Base-by-base conservation (phyloP, 2,113 vertebrate genomes). In the Apistogramma diplotaenia region DNA sequence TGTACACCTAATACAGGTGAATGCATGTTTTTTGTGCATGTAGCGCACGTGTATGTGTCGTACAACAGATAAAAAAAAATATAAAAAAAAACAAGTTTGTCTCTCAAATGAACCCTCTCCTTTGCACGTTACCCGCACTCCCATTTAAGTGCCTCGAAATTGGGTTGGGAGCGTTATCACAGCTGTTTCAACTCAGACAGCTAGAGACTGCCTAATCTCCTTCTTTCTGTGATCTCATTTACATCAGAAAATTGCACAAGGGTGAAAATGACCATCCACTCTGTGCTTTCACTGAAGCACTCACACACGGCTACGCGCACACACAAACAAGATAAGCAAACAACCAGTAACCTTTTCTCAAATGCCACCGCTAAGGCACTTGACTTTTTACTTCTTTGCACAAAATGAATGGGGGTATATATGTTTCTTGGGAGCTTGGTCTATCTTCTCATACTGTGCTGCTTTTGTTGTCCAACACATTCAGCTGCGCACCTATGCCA, bases 281-380 rank as follows among this genome's bases (percentile, higher is more conserved):
- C 65, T 23, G 33, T 29, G 46, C 29, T 62, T 67, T 73, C 25
- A 77, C 79, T n/a, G 27, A 90, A 16, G 23, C 58, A 49, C 75
- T 37, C 23, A 7, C 57, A 71, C 37, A 40, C 65, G 60, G 27
- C 40, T 70, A 4, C 11, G 8, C 1, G 0, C 7, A n/a, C 73
- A 55, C 54, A 65, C 79, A 76, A 81, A 82, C 67, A 86, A 90
- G 84, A 87, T 76, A 91, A 86, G 82, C 67, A 82, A 76, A 86
- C 77, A 79, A 83, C 40, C 58, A 87, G 74, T 85, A 87, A 92
- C 89, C 91, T 91, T 93, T 91, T 78, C 74, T 85, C 35, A 93
- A 92, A 90, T 92, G 82, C 84, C 88, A 86, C 74, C 13, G 18
- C 70, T 59, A 77, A 85, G 74, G 37, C 78, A 43, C 75, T 90